A percentile compares a stretch with the other conserved stretches of the same genome.
Evolutionary conservation across 1,140 invertebrate species (phyloP).

Genomic region (Aethina tumida): DNA sequence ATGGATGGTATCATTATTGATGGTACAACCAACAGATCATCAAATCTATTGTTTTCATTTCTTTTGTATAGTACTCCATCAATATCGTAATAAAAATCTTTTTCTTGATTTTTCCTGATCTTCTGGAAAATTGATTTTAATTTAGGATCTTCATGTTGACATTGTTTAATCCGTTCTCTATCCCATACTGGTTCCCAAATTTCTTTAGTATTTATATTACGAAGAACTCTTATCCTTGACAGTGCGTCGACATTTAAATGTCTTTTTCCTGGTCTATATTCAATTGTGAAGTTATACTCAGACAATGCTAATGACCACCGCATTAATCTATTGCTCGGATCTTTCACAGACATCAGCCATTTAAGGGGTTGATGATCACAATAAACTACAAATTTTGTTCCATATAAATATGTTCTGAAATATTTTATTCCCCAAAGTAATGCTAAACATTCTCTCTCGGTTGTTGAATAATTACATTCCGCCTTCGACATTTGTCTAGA

Average conservation of each 20-base stretch:
- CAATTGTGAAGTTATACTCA: too few relatives aligned
- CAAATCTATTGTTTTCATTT: conserved; percentile 3
- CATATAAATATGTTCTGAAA: conserved; percentile 26
- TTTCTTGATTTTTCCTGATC: not conserved
- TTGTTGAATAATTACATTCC: conserved; percentile 38
- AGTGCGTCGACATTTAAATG: conserved; percentile 19
- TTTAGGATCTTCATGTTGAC: not conserved
- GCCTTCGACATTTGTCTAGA: conserved; percentile 5
- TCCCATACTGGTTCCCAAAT: conserved; percentile 3
- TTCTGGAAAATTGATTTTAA: not conserved
- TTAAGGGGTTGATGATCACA: conserved; percentile 35
- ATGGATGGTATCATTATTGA: not conserved
- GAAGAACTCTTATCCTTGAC: conserved; percentile 18
- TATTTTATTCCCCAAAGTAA: conserved; percentile 37
- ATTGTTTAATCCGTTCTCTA: not conserved
- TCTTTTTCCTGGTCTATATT: too few relatives aligned
- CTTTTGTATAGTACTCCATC: conserved; percentile 6
- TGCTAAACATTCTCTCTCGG: conserved; percentile 39
- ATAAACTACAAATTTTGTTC: conserved; percentile 31
- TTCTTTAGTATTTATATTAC: too few relatives aligned
- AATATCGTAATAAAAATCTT: conserved; percentile 7
- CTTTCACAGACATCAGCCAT: conserved; percentile 31
- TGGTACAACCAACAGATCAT: conserved; percentile 8
- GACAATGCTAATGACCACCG: too few relatives aligned
- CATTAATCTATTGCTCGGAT: conserved; percentile 25